Conservation (phyloP, 2,113 vertebrate genomes). For the Acanthisitta chloris region DNA sequence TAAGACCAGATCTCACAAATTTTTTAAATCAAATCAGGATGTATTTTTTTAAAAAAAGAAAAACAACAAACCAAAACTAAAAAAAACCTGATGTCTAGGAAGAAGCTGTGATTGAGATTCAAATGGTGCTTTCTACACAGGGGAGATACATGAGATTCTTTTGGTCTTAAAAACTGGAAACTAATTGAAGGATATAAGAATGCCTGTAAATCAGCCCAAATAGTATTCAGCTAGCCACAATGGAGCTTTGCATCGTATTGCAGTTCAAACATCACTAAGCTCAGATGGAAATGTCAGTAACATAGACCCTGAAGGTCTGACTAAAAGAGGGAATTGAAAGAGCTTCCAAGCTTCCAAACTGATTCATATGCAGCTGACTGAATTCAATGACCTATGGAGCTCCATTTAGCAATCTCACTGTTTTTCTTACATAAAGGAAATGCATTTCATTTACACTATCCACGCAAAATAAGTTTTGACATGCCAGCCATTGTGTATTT, state of each 20-base stretch:
- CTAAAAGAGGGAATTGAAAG: neutral
- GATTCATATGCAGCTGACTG: neutral
- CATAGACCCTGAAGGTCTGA: neutral
- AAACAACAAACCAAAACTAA: neutral
- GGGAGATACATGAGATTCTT: neutral
- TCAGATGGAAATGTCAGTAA: neutral
- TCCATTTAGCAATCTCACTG: neutral
- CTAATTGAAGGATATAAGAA: neutral
- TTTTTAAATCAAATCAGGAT: neutral
- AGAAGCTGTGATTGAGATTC: neutral
- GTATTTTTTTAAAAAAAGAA: neutral
- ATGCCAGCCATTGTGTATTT: neutral
- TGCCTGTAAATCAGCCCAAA: neutral
- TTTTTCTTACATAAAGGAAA: neutral
- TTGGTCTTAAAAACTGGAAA: neutral
- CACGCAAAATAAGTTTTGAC: neutral
- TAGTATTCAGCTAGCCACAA: neutral
- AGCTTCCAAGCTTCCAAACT: neutral
- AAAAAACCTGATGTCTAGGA: neutral
- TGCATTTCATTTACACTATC: neutral
- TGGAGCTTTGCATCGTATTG: neutral
- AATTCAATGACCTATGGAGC: neutral
- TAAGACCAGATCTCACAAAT: neutral
- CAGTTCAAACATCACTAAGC: neutral
- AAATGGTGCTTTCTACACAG: neutral